These are phyloP conservation scores for Mormyrops attenuatus DNA, from an alignment of 2,797 vertebrate genomes.

Conservation along the genomic window DNA sequence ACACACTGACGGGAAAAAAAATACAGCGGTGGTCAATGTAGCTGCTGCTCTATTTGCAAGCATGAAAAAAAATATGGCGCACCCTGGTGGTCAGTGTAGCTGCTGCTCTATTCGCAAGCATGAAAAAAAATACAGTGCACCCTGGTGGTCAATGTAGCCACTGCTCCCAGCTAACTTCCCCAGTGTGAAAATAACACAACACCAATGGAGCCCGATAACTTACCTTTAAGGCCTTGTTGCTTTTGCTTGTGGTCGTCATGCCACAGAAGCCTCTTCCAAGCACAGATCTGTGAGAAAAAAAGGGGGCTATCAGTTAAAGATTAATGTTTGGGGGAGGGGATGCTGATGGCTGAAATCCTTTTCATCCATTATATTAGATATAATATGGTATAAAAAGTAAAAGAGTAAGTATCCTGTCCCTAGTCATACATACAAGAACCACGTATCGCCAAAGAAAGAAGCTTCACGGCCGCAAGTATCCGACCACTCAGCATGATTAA, in stretches of 20 bases:
- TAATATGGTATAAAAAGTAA: not conserved
- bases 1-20: not conserved
- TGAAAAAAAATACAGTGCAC: not conserved
- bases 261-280: slow-evolving; percentile 77
- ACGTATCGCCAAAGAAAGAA: not conserved
- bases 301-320: not conserved
- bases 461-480: not conserved
- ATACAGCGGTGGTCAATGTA: not conserved
- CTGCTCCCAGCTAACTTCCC: not conserved
- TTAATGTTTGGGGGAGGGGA: not conserved
- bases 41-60: not conserved
- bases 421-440: not conserved
- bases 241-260: slow-evolving; percentile 99
- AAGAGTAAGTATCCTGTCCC: not conserved
- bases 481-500: not conserved
- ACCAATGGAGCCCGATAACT: slow-evolving; percentile 11
- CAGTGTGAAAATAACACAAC: not conserved
- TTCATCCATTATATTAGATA: not conserved
- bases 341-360: not conserved
- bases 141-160: not conserved
- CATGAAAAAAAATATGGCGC: not conserved
- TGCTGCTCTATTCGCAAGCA: too few species aligned
- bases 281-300: slow-evolving; percentile 63
- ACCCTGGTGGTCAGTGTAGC: too few species aligned
- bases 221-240: slow-evolving; percentile 99